Evolutionary conservation across 53 echinoderm and acorn worm genomes (phyloP), one percentile per base, ranked within the genome.

Genomic region (Temnopleurus reevesii): DNA sequence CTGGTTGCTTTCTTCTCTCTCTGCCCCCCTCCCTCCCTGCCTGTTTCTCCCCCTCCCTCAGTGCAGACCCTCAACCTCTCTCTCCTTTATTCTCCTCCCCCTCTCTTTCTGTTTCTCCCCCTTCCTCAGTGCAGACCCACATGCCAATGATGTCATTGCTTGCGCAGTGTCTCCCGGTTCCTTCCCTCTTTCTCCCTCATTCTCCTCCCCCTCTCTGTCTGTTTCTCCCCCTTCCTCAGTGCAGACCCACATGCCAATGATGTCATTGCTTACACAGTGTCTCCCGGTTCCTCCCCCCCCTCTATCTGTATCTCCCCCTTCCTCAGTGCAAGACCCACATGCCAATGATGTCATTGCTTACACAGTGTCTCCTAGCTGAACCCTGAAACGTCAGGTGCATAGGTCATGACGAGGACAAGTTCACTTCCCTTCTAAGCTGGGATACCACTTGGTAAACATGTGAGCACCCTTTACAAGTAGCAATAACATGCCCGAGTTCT

Each of bases 301-400:
- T 31, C 61, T 61, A 15, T 61, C 61, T 31, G 33, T 31, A 17
- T 47, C 53, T 81, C 46, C 29, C 2, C 55, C 38, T 54, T 35
- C 49, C 21, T 21, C 31, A 33, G 19, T 55, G n/a, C 55, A 31
- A 55, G 49, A 49, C 82, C 47, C 82, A 56, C 83, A 83, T 83
- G 55, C 83, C 53, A 83, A 21, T 83, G 83, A 83, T 55, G 54
- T 83, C 83, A 79, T 83, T 83, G 83, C 83, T 83, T 35, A 54
- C 83, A 55, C 55, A 83, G 29, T 36, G 83, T 83, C 83, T 83
- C 83, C 56, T 60, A 5, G 61, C 9, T 85, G 85, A 85, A 85
- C 85, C 60, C 44, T 54, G 56, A 25, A 85, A 59, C 10, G 60
- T 85, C 59, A 45, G 44, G 59, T 59, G 85, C 60, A 85, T 19